Evolutionary conservation across 2,797 vertebrate species (phyloP), one percentile per base, ranked within the genome.

Genomic region (Bovichtus diacanthus): DNA sequence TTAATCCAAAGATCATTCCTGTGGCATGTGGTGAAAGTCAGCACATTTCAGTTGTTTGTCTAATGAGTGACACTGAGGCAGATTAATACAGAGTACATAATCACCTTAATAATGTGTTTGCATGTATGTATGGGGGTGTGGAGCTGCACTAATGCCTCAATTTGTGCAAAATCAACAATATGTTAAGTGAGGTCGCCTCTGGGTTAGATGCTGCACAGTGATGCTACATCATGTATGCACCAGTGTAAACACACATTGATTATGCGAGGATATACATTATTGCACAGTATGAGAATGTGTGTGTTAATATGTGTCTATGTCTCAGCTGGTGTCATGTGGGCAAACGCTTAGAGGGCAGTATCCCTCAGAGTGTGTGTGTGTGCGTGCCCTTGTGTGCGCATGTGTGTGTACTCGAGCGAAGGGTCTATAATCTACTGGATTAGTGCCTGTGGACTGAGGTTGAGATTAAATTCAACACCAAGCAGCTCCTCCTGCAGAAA

Each of bases 341-440:
- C 27, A 56, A 79, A 75, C n/a, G 29, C 61, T 29, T 68, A 70
- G 3, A 63, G 59, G 75, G 41, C 19, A 25, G 47, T 67, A 51
- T 83, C 41, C 5, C 51, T 85, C 44, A 6, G 49, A 84, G 18
- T 68, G 54, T 7, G 11, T 79, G 31, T 62, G 55, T 21, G 18
- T 56, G 56, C 27, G n/a, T 64, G 55, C 46, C 53, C 53, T 46
- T 43, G 69, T 43, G 46, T 49, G 55, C 54, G 73, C 44, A 44
- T 31, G 50, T 34, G 50, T 46, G 49, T 27, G 55, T 36, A 9
- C n/a, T 21, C 39, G 60, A 69, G 50, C 69, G 53, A 69, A 43
- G 68, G 67, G 70, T 83, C 72, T 67, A 54, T 88, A 91, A 91
- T 90, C 88, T 85, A 53, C 13, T 63, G 84, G 90, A 93, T 93